A percentile compares a stretch with the other conserved stretches of the same genome.
Conservation (phyloP, 2,888 invertebrate species). For the Trachelus tabidus region DNA sequence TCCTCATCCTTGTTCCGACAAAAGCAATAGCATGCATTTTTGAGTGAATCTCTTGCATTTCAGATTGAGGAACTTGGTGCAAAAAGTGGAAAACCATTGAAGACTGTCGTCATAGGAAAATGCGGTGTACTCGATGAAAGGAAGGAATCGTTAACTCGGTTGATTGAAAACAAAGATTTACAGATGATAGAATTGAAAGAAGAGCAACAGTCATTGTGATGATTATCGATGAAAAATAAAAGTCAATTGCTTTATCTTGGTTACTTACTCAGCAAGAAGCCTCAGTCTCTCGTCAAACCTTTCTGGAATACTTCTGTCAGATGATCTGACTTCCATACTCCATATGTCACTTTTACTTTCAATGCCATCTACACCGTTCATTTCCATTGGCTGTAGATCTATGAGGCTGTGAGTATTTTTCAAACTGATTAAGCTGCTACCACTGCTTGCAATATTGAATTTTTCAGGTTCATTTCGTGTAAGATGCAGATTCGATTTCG, state of each 20-base stretch:
- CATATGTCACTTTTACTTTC: background rate
- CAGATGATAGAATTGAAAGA: too few relatives aligned
- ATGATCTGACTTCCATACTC: background rate
- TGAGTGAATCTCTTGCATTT: constrained; percentile 9
- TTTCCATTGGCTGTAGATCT: background rate
- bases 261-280: constrained; percentile 3
- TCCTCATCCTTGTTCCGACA: background rate
- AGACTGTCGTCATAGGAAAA: constrained; percentile 47
- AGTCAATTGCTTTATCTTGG: too few relatives aligned
- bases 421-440: background rate
- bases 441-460: background rate
- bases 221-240: too few relatives aligned
- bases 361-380: background rate
- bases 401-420: background rate
- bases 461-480: background rate
- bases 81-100: constrained; percentile 49
- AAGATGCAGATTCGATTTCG: too few relatives aligned
- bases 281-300: background rate
- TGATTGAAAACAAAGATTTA: background rate
- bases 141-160: constrained; percentile 16
- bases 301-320: background rate
- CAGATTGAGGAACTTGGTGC: constrained; percentile 54
- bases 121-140: constrained; percentile 45
- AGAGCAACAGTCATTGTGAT: too few relatives aligned
- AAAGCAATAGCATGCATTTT: background rate